Evolutionary conservation across 1,140 invertebrate genomes (phyloP).

Genomic region (Archegozetes longisetosus): DNA sequence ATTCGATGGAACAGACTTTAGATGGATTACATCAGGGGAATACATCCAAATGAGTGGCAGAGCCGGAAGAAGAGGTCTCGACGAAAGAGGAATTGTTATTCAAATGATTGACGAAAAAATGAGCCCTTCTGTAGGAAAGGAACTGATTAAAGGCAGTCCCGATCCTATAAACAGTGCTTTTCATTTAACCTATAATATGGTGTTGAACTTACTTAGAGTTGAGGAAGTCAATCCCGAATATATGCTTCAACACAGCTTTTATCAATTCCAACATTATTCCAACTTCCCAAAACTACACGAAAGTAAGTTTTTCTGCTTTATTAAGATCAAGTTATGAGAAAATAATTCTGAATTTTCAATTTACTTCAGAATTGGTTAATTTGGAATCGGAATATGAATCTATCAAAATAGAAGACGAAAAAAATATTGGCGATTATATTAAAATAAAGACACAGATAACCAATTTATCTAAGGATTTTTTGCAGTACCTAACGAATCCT

Average conservation of each 20-base stretch:
- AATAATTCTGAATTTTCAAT: constrained; percentile 12
- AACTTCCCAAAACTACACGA: constrained; percentile 74
- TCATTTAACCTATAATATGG: constrained; percentile 99
- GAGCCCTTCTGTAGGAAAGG: constrained; percentile 59
- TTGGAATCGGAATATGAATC: background rate
- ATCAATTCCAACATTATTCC: constrained; percentile 97
- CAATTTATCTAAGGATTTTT: constrained; percentile 50
- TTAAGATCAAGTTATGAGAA: constrained; percentile 6
- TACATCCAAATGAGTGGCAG: constrained; percentile 99
- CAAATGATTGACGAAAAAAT: constrained; percentile 97
- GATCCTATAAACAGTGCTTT: constrained; percentile 98
- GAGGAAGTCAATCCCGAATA: constrained; percentile 99
- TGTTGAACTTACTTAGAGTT: constrained; percentile 81
- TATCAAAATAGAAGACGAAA: background rate
- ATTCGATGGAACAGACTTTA: constrained; percentile 93
- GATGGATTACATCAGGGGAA: constrained; percentile 88
- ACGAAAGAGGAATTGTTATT: constrained; percentile 93
- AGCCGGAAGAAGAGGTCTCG: constrained; percentile 88
- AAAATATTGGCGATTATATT: constrained; percentile 61
- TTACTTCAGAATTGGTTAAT: background rate
- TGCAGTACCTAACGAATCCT: constrained; percentile 61
- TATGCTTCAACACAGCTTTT: constrained; percentile 96
- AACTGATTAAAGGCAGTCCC: constrained; percentile 61
- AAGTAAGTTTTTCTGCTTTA: constrained; percentile 37
- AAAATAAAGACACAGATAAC: constrained; percentile 65